These are phyloP conservation scores for Uromys caudimaculatus DNA, from an alignment of 2,797 vertebrate species.

Conservation along the genomic window DNA sequence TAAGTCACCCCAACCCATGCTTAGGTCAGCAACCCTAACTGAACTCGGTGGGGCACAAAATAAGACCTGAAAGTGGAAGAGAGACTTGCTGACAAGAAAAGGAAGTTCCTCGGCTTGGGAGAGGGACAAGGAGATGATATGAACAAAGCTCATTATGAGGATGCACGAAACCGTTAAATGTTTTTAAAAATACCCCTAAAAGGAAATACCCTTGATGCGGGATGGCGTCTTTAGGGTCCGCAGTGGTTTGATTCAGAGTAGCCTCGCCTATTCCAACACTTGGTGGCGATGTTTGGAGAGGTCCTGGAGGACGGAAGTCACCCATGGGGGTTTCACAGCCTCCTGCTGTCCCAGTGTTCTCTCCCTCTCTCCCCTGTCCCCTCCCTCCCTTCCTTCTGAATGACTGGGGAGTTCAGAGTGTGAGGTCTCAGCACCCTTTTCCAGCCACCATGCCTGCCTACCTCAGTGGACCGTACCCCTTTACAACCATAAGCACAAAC, in stretches of 20 bases:
- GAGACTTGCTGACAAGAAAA: background rate
- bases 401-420: background rate
- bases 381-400: background rate
- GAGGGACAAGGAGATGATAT: too few species aligned
- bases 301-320: background rate
- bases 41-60: background rate
- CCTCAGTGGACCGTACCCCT: background rate
- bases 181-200: too few species aligned
- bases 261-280: background rate
- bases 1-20: background rate
- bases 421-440: background rate
- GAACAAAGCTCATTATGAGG: too few species aligned
- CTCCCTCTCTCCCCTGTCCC: background rate
- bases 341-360: background rate
- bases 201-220: background rate
- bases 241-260: background rate
- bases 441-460: too few species aligned
- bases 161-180: background rate
- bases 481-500: background rate
- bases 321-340: background rate
- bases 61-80: background rate
- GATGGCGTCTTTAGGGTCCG: background rate
- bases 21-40: background rate
- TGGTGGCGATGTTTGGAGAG: background rate
- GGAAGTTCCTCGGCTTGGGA: too few species aligned